Conservation (phyloP, 2,888 invertebrate species). For the Athetis lepigone region DNA sequence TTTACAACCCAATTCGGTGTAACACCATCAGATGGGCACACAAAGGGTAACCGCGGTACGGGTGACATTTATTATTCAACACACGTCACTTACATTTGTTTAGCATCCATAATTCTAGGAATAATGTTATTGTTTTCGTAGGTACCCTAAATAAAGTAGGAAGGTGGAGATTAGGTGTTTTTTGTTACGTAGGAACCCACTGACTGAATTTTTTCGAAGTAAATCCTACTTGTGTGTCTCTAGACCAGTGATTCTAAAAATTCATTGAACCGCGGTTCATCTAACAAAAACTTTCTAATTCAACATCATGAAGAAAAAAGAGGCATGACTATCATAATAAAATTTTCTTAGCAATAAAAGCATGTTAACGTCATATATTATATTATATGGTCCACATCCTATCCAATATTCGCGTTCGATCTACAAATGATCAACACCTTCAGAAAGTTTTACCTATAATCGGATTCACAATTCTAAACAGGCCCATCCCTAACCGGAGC, state of each 20-base stretch:
- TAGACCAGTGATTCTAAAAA: too few species aligned
- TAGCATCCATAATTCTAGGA: constrained; percentile 29
- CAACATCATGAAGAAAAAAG: too few species aligned
- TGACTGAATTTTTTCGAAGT: too few species aligned
- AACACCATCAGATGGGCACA: constrained; percentile 44
- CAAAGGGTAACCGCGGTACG: constrained; percentile 44
- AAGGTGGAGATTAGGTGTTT: background rate
- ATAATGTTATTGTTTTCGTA: constrained; percentile 39
- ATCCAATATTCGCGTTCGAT: too few species aligned
- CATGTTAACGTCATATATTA: too few species aligned
- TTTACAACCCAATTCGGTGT: constrained; percentile 43
- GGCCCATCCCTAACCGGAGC: background rate
- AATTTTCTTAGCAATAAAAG: too few species aligned
- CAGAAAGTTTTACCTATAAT: background rate
- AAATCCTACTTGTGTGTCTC: too few species aligned
- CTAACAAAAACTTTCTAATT: too few species aligned
- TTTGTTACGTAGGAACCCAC: background rate
- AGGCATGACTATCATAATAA: too few species aligned
- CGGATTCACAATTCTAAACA: constrained; percentile 10
- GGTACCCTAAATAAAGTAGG: constrained; percentile 1
- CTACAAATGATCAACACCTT: too few species aligned
- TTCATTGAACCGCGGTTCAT: too few species aligned
- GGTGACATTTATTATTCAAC: constrained; percentile 50
- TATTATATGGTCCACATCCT: too few species aligned
- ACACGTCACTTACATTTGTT: constrained; percentile 50